Base-by-base conservation (phyloP, 2,888 invertebrate species). In the Heteromurus nitidus region DNA sequence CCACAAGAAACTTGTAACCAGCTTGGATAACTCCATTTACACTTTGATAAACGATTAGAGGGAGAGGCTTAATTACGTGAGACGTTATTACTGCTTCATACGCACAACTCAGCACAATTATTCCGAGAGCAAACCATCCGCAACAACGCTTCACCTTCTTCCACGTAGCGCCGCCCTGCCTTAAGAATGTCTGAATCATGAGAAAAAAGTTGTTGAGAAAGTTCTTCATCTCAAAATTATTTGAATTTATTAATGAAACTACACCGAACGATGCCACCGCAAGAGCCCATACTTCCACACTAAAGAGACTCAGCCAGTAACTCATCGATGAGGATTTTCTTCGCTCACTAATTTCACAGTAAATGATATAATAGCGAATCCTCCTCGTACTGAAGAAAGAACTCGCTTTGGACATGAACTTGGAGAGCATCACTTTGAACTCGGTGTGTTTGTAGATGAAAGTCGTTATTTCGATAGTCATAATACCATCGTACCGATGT, bases 1-100 rank as follows among this genome's bases (percentile, higher is more conserved):
- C 44, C 24, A 44, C 13, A 9, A 67, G 20, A 67, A 67, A 67
- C 9, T 44, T 24, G 20, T 26, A 67, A 3, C 67, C 67, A 44
- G 20, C 44, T 2, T 26, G n/a, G 1, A 47, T 22, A 5, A 67
- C 11, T 16, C 24, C 44, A 9, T 16, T 0, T 1, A 67, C 9
- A 1, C n/a, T 24, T 47, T 44, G 24, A 44, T 67, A 67, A 7
- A 67, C 47, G 1, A 5, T 24, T 26, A n/a, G 24, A 1, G 67
- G 5, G 16, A 67, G 28, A 26, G 67, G 67, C 24, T 67, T 67
- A 13, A 44, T 67, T 18, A 67, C 20, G 1, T 24, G 44, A 13
- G 67, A 44, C 11, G 67, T 67, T 24, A 67, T 67, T n/a, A 26
- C 67, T 16, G 67, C 67, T 47, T 67, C 67, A 44, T 67, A 67